Base-by-base conservation (phyloP, 2,113 vertebrate species). In the Forbesichthys agassizii region DNA sequence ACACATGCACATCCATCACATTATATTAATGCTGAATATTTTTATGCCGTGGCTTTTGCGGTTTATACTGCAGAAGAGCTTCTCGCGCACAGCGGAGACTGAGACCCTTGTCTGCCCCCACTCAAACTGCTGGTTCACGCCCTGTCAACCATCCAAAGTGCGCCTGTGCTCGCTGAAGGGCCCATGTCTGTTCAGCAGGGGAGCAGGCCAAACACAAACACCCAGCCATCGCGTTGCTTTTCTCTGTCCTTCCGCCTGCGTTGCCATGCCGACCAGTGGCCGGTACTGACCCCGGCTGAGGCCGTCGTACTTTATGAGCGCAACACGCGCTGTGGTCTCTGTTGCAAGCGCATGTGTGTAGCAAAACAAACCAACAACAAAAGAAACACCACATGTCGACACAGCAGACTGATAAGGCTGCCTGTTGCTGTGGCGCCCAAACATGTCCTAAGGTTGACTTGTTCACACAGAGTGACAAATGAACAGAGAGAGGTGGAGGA, bases 181-280 rank as follows among this genome's bases (percentile, higher is more conserved):
- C 11, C 55, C 59, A 9, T 33, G 51, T 13, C 69, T 27, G 27
- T 36, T 61, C 66, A 54, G 75, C 69, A 62, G 49, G 65, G 51
- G 3, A 62, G 47, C 73, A 66, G 68, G 66, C 33, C 61, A 58
- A 42, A 53, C 57, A 16, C 54, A 16, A 27, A 27, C 27, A 27
- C 33, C 59, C 71, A 66, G 52, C 74, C 47, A 55, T 56, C 53
- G 61, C 42, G 64, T 64, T 6, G 2, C 68, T 79, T 77, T 18
- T 27, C 36, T 61, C 42, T 48, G 36, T 48, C 36, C 18, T 13
- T 73, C 57, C 76, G 55, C 51, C 8, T 63, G 18, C 1, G 84
- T 90, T 85, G 72, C 89, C 84, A 84, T 85, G 74, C 82, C 80
- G 83, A 89, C 88, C 62, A 79, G 64, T 67, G 75, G 67, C 73